Percentiles rank a stretch among this genome's conserved stretches.
Conservation (phyloP, 1,140 invertebrate genomes). For the Lycorma delicatula region DNA sequence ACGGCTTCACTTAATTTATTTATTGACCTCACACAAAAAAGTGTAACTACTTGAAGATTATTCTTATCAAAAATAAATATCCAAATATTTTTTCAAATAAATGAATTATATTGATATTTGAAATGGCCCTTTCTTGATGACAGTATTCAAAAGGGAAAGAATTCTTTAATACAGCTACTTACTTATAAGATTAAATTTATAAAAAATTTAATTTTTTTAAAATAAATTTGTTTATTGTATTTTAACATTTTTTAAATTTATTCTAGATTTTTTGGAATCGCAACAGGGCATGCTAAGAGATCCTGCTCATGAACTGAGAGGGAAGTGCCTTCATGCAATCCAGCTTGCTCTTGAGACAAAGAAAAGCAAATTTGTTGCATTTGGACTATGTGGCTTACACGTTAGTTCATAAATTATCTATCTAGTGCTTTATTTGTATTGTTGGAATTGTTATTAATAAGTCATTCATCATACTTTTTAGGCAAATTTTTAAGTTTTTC, state of each 20-base stretch:
- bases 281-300: conserved; percentile 68
- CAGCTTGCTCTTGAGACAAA: conserved; percentile 81
- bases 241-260: conserved; percentile 14
- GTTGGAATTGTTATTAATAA: neutral
- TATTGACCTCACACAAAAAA: no score
- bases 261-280: conserved; percentile 68
- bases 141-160: neutral
- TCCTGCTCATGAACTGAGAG: conserved; percentile 72
- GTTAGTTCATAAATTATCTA: conserved; percentile 44
- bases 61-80: no score
- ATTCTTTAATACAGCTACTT: neutral
- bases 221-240: neutral
- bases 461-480: neutral
- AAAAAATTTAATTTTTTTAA: neutral
- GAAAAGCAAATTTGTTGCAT: conserved; percentile 68
- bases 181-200: neutral
- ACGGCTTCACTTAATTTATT: no score
- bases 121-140: neutral
- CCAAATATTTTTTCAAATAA: neutral
- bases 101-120: neutral
- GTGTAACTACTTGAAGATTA: no score
- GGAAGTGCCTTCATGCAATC: conserved; percentile 70
- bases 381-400: conserved; percentile 75
- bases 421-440: neutral
- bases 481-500: neutral